These are phyloP conservation scores for Puffinus mauretanicus DNA, from an alignment of 2,113 vertebrate genomes.

Conservation along the genomic window DNA sequence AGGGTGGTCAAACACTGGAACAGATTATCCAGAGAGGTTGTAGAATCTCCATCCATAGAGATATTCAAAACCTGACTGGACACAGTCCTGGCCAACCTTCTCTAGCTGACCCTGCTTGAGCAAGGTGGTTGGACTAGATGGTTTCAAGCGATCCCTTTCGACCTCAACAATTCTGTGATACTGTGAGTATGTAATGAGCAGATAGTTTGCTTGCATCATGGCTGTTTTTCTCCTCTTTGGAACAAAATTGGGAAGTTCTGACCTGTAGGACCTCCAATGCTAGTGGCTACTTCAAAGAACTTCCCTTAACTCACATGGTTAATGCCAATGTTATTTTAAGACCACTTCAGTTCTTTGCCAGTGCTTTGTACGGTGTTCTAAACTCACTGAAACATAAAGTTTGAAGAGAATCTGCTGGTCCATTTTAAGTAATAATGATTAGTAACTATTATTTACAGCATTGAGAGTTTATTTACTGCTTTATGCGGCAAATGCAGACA, in stretches of 20 bases:
- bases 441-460: background rate
- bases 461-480: background rate
- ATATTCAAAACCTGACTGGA: background rate
- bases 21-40: background rate
- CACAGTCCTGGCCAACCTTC: background rate
- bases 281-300: background rate
- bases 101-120: background rate
- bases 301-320: background rate
- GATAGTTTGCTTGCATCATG: background rate
- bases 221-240: background rate
- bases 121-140: background rate
- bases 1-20: background rate
- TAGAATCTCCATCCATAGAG: background rate
- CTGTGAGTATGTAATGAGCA: background rate
- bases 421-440: background rate
- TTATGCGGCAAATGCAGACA: background rate
- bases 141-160: background rate
- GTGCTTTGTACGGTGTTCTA: background rate
- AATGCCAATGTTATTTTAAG: background rate
- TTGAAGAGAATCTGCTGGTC: background rate
- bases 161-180: background rate
- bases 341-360: background rate
- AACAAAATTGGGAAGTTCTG: background rate
- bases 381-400: background rate
- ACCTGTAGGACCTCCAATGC: background rate